A percentile compares a stretch with the other conserved stretches of the same genome.
Evolutionary conservation across 23 tunicate genomes (phyloP).

Genomic region (Clavelina lepadiformis): DNA sequence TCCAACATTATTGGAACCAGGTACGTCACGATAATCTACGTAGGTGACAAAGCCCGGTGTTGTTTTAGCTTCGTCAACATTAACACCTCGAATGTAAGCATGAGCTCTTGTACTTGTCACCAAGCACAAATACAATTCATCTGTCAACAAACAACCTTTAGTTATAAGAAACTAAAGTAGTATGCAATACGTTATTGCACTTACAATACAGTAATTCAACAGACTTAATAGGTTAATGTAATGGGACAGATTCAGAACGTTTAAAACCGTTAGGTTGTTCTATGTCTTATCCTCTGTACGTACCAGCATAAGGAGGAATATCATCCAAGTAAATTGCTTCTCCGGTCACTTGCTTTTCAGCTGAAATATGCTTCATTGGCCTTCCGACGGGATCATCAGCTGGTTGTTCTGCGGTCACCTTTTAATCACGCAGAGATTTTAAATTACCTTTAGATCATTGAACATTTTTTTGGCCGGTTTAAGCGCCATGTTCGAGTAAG

Average conservation of each 20-base stretch:
- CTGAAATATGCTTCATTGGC: slow-evolving; percentile 51
- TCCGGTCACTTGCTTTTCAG: slow-evolving; percentile 76
- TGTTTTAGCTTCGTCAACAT: slow-evolving; percentile 31
- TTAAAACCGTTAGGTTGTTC: no score
- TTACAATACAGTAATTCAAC: no score
- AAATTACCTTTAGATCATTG: no score
- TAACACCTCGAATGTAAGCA: slow-evolving; percentile 49
- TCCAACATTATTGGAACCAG: slow-evolving; percentile 29
- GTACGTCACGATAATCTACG: slow-evolving; percentile 56
- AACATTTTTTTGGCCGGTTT: no score
- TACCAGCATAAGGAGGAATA: slow-evolving; percentile 56
- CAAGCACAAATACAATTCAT: slow-evolving; percentile 58
- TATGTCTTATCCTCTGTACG: slow-evolving; percentile 1
- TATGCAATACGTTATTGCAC: no score
- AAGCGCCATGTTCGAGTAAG: no score
- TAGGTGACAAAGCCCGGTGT: slow-evolving; percentile 70
- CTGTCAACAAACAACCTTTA: no score
- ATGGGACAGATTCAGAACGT: no score
- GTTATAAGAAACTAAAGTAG: no score
- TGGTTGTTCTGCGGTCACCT: slow-evolving; percentile 53
- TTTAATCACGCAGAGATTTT: no score
- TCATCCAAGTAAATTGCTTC: slow-evolving; percentile 95
- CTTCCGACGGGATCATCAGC: slow-evolving; percentile 70
- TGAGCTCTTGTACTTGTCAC: slow-evolving; percentile 78
- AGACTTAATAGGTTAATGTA: no score